Conservation (phyloP, 23 tunicate species). For the Phallusia fumigata region DNA sequence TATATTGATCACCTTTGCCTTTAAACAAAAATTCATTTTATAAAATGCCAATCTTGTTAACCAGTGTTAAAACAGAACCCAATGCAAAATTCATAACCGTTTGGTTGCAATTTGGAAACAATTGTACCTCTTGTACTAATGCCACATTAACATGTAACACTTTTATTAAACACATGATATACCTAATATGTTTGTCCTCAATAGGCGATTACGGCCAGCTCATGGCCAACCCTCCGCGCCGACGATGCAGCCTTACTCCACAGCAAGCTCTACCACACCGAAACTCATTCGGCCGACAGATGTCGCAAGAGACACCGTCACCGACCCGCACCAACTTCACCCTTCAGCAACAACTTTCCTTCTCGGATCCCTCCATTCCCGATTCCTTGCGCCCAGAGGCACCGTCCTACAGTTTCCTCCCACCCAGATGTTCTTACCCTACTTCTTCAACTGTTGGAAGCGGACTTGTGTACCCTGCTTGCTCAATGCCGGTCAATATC, state of each 20-base stretch:
- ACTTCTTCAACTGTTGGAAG: neutral
- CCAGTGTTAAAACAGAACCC: too few relatives aligned
- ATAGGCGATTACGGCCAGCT: neutral
- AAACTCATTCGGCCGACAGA: neutral
- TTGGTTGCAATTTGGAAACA: too few relatives aligned
- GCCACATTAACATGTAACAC: too few relatives aligned
- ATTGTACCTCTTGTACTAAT: too few relatives aligned
- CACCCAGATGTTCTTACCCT: neutral
- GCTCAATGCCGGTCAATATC: neutral
- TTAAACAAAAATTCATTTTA: too few relatives aligned
- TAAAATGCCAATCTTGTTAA: too few relatives aligned
- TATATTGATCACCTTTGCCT: too few relatives aligned
- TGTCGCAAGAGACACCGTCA: conserved; percentile 5
- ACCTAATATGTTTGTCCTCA: neutral
- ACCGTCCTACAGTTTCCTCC: neutral
- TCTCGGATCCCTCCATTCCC: neutral
- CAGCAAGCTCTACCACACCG: neutral
- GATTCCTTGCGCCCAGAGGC: neutral
- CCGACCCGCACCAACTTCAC: neutral
- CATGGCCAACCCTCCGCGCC: neutral
- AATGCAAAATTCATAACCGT: too few relatives aligned
- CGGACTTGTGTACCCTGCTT: neutral
- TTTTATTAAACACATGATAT: too few relatives aligned
- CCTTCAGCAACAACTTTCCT: neutral
- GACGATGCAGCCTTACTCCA: neutral